phyloP scores from a whole-genome alignment of 2,113 vertebrate genomes.

The Nothoprocta perdicaria region DNA sequence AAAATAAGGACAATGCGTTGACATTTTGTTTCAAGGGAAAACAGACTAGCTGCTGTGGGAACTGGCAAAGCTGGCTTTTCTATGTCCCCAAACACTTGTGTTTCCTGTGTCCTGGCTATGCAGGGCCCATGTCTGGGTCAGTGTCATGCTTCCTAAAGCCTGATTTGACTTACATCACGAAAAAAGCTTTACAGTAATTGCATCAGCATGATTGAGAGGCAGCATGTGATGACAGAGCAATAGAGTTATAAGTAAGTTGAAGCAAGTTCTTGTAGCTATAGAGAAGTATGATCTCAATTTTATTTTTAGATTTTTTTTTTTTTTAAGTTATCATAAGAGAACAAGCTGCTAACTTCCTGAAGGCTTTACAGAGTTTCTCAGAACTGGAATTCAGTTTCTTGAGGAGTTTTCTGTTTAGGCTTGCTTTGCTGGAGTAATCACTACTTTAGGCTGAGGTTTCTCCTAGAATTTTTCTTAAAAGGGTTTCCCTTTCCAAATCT shows the following conservation, averaged over 20 bases:
- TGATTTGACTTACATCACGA: background rate
- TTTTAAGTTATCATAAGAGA: background rate
- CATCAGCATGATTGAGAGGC: background rate
- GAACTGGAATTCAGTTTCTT: background rate
- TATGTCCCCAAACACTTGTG: background rate
- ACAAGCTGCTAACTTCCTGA: background rate
- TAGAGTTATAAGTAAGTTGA: background rate
- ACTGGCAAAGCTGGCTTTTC: background rate
- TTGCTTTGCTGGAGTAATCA: background rate
- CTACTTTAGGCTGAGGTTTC: background rate
- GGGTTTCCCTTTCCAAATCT: background rate
- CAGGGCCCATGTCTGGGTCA: background rate
- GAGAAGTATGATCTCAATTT: background rate
- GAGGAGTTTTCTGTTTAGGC: background rate
- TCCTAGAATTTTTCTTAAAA: background rate
- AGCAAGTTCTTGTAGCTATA: background rate
- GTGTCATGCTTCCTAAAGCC: background rate
- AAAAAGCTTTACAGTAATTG: fast-evolving
- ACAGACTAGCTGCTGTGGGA: background rate
- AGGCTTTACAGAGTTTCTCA: background rate
- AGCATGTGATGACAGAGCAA: background rate
- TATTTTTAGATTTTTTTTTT: fast-evolving
- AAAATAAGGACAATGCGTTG: background rate
- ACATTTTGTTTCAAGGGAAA: background rate
- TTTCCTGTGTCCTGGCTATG: fast-evolving